Evolutionary conservation across 92 coral and sea anemone species (phyloP).

Genomic region (Blastomussa wellsi): DNA sequence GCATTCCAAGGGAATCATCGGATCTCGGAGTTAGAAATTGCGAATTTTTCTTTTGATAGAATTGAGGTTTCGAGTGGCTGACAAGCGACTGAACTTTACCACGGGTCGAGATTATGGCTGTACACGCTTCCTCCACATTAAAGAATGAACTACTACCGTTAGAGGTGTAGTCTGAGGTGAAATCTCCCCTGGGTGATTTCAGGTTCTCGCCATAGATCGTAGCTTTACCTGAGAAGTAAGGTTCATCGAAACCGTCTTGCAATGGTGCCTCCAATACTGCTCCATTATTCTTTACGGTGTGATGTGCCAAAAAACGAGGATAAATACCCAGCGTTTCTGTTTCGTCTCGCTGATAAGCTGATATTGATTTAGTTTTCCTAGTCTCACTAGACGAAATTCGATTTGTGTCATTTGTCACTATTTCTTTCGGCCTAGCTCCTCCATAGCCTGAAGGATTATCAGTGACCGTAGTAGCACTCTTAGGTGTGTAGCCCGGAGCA

Average conservation of each 20-base stretch:
- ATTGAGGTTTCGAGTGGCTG: neutral
- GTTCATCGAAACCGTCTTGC: neutral
- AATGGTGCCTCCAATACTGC: neutral
- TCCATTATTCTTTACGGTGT: neutral
- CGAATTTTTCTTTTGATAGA: conserved; percentile 11
- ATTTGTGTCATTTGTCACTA: neutral
- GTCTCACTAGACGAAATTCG: no score
- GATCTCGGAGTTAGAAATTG: conserved; percentile 5
- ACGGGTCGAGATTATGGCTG: neutral
- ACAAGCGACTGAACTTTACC: neutral
- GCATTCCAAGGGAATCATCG: neutral
- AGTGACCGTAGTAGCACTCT: neutral
- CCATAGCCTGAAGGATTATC: neutral
- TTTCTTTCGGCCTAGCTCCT: conserved; percentile 13
- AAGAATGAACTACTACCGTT: neutral
- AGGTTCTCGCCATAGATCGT: neutral
- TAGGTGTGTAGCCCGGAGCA: neutral
- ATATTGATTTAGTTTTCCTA: neutral
- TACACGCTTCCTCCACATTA: neutral
- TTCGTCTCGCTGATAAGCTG: neutral
- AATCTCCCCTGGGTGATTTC: neutral
- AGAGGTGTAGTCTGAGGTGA: neutral
- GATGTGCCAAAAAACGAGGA: conserved; percentile 2
- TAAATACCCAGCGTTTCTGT: neutral
- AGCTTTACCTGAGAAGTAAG: neutral